phyloP scores from a whole-genome alignment of 2,888 invertebrate genomes.

The Cerastis leucographa region DNA sequence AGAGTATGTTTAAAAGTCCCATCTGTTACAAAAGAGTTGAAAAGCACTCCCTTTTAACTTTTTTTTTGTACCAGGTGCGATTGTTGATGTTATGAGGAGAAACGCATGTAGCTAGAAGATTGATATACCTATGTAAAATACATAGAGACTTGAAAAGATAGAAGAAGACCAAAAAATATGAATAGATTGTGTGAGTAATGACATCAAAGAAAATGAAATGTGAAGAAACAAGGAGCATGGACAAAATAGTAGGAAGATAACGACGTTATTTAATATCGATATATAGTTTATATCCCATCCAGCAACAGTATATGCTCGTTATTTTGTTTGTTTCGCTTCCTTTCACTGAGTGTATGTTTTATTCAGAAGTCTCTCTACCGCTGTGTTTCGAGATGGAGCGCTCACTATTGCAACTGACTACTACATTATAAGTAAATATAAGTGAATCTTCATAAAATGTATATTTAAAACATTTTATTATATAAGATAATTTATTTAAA shows the following conservation, averaged over 20 bases:
- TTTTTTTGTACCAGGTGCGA: too few relatives aligned
- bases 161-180: not conserved
- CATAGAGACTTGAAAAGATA: not conserved
- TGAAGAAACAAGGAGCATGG: not conserved
- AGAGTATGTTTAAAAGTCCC: too few relatives aligned
- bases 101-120: too few relatives aligned
- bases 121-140: too few relatives aligned
- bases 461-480: not conserved
- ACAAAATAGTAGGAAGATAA: not conserved
- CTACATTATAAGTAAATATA: slow-evolving; percentile 11
- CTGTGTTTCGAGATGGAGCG: slow-evolving; percentile 47
- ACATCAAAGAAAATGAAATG: not conserved
- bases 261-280: not conserved
- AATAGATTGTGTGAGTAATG: not conserved
- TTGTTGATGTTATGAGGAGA: too few relatives aligned
- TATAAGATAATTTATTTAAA: not conserved
- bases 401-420: slow-evolving; percentile 47
- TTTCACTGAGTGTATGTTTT: slow-evolving; percentile 78
- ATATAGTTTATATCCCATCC: slow-evolving; percentile 38
- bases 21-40: too few relatives aligned
- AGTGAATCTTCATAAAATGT: not conserved
- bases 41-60: too few relatives aligned
- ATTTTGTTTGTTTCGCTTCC: slow-evolving; percentile 74
- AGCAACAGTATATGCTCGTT: slow-evolving; percentile 55
- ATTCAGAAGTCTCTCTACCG: slow-evolving; percentile 72